phyloP scores from a whole-genome alignment of 2,113 vertebrate species.

The Dromas ardeola region DNA sequence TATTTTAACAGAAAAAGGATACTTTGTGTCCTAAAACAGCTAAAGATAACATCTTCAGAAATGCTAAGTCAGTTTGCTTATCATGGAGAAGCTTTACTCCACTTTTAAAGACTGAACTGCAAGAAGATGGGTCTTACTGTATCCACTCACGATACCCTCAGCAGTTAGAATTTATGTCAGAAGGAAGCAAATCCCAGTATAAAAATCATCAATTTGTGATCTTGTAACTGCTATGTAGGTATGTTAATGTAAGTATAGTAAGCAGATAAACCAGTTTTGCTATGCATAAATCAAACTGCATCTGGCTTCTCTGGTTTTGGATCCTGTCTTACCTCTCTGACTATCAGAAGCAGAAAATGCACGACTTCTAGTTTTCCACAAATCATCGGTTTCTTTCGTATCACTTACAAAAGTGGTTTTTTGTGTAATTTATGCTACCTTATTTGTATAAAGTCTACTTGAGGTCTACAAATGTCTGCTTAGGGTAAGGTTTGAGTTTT shows the following conservation, averaged over 20 bases:
- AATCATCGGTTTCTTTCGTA: neutral
- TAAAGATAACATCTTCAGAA: neutral
- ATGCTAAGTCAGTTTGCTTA: neutral
- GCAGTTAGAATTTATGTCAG: neutral
- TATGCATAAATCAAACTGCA: neutral
- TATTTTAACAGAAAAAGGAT: neutral
- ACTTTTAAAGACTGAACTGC: neutral
- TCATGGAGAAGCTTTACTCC: neutral
- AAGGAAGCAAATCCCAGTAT: neutral
- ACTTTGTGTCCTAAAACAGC: neutral
- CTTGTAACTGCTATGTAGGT: neutral
- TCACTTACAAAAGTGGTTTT: neutral
- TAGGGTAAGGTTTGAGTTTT: neutral
- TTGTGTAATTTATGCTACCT: neutral
- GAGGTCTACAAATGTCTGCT: neutral
- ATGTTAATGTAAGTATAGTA: neutral
- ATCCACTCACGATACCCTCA: neutral
- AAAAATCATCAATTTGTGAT: neutral
- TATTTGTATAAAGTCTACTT: neutral
- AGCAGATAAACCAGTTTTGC: conserved; percentile 24
- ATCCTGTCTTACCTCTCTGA: neutral
- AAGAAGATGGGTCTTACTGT: neutral
- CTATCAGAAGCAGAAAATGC: neutral
- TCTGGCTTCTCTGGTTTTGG: neutral
- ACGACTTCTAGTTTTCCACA: neutral